Base-by-base conservation (phyloP, 2,113 vertebrate genomes). In the Sminthopsis crassicaudata region DNA sequence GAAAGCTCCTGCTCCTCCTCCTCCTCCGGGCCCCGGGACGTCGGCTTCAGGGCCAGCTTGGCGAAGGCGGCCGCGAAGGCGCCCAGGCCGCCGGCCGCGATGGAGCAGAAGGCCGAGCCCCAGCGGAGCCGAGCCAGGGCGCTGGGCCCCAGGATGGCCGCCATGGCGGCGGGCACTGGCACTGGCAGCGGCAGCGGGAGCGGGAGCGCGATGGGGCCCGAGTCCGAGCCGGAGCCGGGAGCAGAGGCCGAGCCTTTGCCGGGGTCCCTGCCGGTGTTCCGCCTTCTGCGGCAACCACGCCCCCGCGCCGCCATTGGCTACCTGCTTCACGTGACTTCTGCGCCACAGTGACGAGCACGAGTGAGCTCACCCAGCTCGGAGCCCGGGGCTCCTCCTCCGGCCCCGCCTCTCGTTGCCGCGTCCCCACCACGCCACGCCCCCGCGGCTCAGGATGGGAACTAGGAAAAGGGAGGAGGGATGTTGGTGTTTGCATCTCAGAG, bases 1-100 rank as follows among this genome's bases (percentile, higher is more conserved):
- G 53, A 2, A 23, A 76, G 98, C 46, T 6, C 0, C 89, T 24
- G 42, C 51, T 36, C 96, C 67, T 51, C 0, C 50, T 91, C 84
- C n/a, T 96, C 96, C 67, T 84, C 67, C 67, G 67, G 67, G 16
- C 36, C 67, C 67, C n/a, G 92, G 22, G 51, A 98, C 98, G 88
- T 97, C 91, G 94, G 98, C 98, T 98, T 93, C 99, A 99, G 98
- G n/a, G 99, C 99, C 97, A 99, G 98, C 92, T 99, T 99, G 91
- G 99, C 99, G 53, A 99, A 98, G 3, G 99, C 99, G 84, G 99
- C 99, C 24, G 99, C 99, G 96, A 99, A 98, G 88, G 99, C 99
- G 67, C 99, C 99, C 96, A 99, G 98, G 76, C 99, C 98, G 27
- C 99, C 99, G 46, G 99, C 99, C 95, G 98, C 98, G 93, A 99